These are phyloP conservation scores for Echinops telfairi DNA, from an alignment of 2,113 vertebrate species.

Conservation along the genomic window DNA sequence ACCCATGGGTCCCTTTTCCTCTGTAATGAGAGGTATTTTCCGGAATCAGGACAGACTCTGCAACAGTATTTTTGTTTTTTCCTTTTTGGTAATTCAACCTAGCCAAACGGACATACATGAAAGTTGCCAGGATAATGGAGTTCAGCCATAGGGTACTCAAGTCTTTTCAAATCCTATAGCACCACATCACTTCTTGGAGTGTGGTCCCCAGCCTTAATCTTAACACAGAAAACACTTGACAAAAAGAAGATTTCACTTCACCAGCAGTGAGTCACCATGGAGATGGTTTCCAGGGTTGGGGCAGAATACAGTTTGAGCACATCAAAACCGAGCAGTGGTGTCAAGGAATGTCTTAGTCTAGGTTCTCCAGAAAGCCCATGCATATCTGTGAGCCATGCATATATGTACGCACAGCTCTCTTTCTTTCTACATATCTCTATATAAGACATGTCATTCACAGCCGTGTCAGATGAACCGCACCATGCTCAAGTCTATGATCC, in stretches of 20 bases:
- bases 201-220: not conserved
- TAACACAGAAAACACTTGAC: not conserved
- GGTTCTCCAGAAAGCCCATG: not conserved
- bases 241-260: not conserved
- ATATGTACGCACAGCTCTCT: not conserved
- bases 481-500: accelerated
- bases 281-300: not conserved
- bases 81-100: not conserved
- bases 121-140: not conserved
- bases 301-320: not conserved
- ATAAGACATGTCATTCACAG: not conserved
- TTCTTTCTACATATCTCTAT: not conserved
- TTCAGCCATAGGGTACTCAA: accelerated
- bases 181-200: not conserved
- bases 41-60: too few relatives aligned
- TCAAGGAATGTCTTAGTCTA: not conserved
- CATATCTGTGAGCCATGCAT: not conserved
- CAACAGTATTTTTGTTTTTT: not conserved
- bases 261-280: not conserved
- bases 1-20: not conserved
- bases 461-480: not conserved
- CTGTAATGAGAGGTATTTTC: not conserved
- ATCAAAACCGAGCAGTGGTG: not conserved
- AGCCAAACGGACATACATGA: not conserved
- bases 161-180: not conserved